These are phyloP conservation scores for Chloropsis cyanopogon DNA, from an alignment of 2,113 vertebrate genomes.

Conservation along the genomic window DNA sequence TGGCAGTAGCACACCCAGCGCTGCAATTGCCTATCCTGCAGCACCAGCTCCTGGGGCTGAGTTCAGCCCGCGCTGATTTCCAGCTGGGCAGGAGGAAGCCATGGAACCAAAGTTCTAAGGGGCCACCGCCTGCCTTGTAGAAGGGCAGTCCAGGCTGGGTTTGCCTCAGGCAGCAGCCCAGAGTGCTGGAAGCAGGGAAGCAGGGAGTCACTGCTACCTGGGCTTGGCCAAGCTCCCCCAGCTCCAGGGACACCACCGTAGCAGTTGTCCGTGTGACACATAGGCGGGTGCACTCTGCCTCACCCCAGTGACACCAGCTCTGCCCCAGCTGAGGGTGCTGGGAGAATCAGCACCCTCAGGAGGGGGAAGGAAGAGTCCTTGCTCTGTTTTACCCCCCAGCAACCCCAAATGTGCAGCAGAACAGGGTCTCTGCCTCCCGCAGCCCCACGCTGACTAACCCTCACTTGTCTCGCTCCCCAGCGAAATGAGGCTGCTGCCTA, in stretches of 20 bases:
- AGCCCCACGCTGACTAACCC: background rate
- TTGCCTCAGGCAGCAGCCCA: background rate
- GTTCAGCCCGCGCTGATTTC: background rate
- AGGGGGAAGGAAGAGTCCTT: background rate
- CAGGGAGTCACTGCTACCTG: background rate
- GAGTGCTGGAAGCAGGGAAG: background rate
- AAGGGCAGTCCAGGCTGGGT: background rate
- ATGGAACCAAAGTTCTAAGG: background rate
- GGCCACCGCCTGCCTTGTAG: background rate
- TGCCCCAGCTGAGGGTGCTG: background rate
- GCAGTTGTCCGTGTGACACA: fast-evolving
- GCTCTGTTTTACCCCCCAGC: background rate
- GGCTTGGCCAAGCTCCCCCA: background rate
- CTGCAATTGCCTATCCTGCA: background rate
- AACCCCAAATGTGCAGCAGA: background rate
- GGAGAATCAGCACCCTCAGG: background rate
- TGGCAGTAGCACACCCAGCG: fast-evolving
- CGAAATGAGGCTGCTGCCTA: slow-evolving; percentile 77
- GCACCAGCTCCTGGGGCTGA: background rate
- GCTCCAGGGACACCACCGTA: background rate
- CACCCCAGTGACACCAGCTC: background rate
- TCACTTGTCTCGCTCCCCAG: slow-evolving; percentile 42
- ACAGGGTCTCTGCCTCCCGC: background rate
- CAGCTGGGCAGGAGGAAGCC: background rate
- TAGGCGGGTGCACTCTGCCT: background rate